Conservation (phyloP, 23 tunicate genomes). For the Trididemnum nubilum region DNA sequence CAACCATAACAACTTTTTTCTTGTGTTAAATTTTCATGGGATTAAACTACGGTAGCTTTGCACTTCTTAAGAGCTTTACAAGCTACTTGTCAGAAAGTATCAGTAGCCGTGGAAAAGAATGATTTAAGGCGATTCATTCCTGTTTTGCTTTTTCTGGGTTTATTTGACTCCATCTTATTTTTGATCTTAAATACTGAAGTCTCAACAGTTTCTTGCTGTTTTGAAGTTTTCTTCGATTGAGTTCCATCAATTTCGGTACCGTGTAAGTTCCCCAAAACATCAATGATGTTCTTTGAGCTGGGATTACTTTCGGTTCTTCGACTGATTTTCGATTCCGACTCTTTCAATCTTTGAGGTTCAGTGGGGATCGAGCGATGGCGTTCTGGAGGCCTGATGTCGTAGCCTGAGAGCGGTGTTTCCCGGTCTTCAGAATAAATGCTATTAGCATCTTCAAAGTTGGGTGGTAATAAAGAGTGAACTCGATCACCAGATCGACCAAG, state of each 20-base stretch:
- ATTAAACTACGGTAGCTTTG: no score
- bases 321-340: not conserved
- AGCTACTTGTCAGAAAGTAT: no score
- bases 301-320: not conserved
- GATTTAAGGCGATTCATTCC: no score
- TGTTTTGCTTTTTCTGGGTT: not conserved
- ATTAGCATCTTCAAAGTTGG: conserved; percentile 51
- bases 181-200: not conserved
- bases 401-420: conserved; percentile 15
- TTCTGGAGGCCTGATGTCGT: conserved; percentile 50
- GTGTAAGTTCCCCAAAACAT: conserved; percentile 16
- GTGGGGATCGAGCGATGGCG: conserved; percentile 19
- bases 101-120: no score
- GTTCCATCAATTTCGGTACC: not conserved
- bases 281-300: not conserved
- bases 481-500: not conserved
- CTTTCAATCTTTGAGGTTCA: not conserved
- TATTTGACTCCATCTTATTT: not conserved
- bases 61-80: no score
- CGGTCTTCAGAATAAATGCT: conserved; percentile 67
- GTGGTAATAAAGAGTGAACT: conserved; percentile 62
- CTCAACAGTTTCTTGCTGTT: not conserved
- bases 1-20: no score
- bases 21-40: no score
- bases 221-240: not conserved